Base-by-base conservation (phyloP, 2,797 vertebrate species). In the Coracias cyanogaster region DNA sequence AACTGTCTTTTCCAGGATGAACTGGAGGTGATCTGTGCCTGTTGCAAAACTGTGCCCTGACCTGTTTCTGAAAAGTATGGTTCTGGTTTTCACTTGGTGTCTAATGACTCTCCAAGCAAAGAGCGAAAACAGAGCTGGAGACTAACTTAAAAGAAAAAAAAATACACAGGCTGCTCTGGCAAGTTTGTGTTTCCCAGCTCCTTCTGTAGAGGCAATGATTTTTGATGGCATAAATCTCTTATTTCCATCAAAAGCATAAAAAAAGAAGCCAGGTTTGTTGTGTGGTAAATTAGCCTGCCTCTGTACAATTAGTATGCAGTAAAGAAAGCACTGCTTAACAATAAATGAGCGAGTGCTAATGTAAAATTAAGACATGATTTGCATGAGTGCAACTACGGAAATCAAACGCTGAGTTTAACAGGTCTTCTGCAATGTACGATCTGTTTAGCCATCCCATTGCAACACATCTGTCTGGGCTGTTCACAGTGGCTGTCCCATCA, bases 51-150 rank as follows among this genome's bases (percentile, higher is more conserved):
- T 0, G 0, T 82, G 24, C 19, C 37, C 22, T 89, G 82, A 80
- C 64, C 51, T 83, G 43, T 43, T 87, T 85, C 48, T 65, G 29
- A 89, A 66, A 62, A 89, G 54, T 35, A 9, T 9, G 5, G 28
- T 78, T 84, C 73, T 82, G 61, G 14, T 92, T 95, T 80, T 89
- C 60, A 20, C 57, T 80, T 82, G 45, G 19, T 70, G 22, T 55
- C 3, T 84, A 83, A 90, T 61, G 46, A 58, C 35, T 87, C 94
- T 58, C 25, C 55, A 85, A 60, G 52, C 31, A 73, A 83, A 82
- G 26, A 91, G 22, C 74, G 33, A 79, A 89, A 96, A 77, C 64
- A 80, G 22, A 67, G 37, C 64, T 92, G 64, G 67, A 87, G 28
- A 57, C 31, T 43, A 66, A 43, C 82, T 73, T 66, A 46, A 72